Evolutionary conservation across 2,888 invertebrate species (phyloP).

Genomic region (Cepaea hortensis): DNA sequence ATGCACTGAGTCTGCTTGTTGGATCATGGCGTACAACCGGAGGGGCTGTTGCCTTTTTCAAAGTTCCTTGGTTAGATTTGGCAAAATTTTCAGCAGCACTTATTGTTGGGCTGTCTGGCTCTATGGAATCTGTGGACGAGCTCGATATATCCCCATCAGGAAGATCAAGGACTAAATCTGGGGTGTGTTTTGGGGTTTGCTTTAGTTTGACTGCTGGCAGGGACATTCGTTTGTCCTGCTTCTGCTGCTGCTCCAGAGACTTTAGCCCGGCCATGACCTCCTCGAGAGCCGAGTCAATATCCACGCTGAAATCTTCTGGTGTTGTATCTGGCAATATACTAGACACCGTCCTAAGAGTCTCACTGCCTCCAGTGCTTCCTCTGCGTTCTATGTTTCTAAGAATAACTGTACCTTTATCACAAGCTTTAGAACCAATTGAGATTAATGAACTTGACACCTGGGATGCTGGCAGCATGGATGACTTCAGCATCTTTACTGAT

Average conservation of each 20-base stretch:
- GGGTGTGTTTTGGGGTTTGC: constrained; percentile 71
- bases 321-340: constrained; percentile 25
- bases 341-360: background rate
- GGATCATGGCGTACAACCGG: constrained; percentile 27
- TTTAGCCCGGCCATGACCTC: constrained; percentile 75
- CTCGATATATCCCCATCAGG: constrained; percentile 69
- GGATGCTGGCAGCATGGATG: constrained; percentile 38
- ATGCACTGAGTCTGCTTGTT: constrained; percentile 49
- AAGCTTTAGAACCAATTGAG: constrained; percentile 10
- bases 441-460: constrained; percentile 35
- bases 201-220: constrained; percentile 66
- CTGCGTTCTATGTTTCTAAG: background rate
- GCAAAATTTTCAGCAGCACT: constrained; percentile 87
- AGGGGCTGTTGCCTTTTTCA: constrained; percentile 80
- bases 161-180: constrained; percentile 75
- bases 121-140: constrained; percentile 66
- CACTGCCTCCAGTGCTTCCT: constrained; percentile 19
- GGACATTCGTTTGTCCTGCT: constrained; percentile 69
- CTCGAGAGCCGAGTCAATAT: constrained; percentile 76
- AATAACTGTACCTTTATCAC: constrained; percentile 15
- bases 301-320: constrained; percentile 52
- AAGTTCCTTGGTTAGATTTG: constrained; percentile 86
- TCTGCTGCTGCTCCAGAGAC: constrained; percentile 73
- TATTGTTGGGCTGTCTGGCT: constrained; percentile 69
- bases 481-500: constrained; percentile 40